These are phyloP conservation scores for Sinosuthora webbiana DNA, from an alignment of 2,113 vertebrate species.

Conservation along the genomic window DNA sequence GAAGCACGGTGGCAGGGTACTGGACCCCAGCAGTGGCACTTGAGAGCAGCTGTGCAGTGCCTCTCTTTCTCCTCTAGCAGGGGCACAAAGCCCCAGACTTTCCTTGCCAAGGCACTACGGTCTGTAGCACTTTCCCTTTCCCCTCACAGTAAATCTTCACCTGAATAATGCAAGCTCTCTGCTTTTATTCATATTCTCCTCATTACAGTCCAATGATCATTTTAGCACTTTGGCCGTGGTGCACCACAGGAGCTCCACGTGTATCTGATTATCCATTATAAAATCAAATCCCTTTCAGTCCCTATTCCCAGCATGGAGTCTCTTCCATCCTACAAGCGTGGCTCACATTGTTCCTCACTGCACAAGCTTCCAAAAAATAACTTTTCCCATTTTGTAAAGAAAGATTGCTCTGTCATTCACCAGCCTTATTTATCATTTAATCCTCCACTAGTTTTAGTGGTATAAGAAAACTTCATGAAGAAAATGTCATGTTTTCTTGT, in stretches of 20 bases:
- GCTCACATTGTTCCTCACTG: neutral
- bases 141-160: neutral
- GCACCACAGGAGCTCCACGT: fast-evolving
- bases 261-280: conserved; percentile 38
- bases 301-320: conserved; percentile 1
- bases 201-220: conserved; percentile 14
- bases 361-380: neutral
- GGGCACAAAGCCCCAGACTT: neutral
- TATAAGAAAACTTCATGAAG: neutral
- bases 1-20: neutral
- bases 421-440: neutral
- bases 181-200: conserved; percentile 23
- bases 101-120: neutral
- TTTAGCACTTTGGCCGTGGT: neutral
- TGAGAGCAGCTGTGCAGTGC: neutral
- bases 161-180: neutral
- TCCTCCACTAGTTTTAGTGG: neutral
- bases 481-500: neutral
- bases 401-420: neutral
- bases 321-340: neutral
- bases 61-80: neutral
- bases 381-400: neutral
- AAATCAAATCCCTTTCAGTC: conserved; percentile 39
- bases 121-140: neutral
- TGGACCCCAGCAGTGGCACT: neutral